phyloP scores from a whole-genome alignment of 2,888 invertebrate species.

The Lasioglossum oenotherae region DNA sequence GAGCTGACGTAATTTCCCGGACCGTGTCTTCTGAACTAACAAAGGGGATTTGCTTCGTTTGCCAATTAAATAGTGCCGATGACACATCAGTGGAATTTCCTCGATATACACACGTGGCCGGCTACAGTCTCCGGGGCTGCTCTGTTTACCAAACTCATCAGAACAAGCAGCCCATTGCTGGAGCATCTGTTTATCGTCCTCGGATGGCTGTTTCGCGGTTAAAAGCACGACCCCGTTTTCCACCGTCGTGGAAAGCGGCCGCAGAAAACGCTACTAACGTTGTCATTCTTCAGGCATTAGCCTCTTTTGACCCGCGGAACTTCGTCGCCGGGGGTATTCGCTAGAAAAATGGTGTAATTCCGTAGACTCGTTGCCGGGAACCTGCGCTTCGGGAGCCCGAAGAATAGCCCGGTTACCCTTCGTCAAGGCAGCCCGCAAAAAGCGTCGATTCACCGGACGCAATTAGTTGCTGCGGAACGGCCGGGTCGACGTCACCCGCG shows the following conservation, averaged over 20 bases:
- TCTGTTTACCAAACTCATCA: slow-evolving; percentile 11
- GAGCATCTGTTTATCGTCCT: slow-evolving; percentile 20
- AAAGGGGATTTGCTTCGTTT: slow-evolving; percentile 10
- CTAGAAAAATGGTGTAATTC: slow-evolving; percentile 20
- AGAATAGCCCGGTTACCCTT: neutral
- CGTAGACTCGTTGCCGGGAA: neutral
- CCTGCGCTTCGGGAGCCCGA: neutral
- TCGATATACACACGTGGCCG: neutral
- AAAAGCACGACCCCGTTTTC: slow-evolving; percentile 17
- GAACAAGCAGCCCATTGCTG: neutral
- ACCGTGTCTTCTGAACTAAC: neutral
- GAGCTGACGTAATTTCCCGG: neutral
- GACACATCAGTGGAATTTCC: slow-evolving; percentile 1
- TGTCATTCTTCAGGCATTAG: slow-evolving; percentile 27
- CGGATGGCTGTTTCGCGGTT: slow-evolving; percentile 18
- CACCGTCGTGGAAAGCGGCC: neutral
- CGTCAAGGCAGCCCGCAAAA: neutral
- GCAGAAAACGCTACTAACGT: neutral
- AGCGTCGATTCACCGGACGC: slow-evolving; percentile 33
- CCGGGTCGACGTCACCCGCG: slow-evolving; percentile 3
- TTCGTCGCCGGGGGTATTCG: slow-evolving; percentile 6
- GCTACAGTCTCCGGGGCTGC: neutral
- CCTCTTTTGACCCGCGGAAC: slow-evolving; percentile 26
- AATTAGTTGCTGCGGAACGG: slow-evolving; percentile 47
- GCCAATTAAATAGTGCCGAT: neutral